Percentiles rank a stretch among this genome's conserved stretches.
Conservation (phyloP, 2,888 invertebrate species). For the Alsophila aescularia region DNA sequence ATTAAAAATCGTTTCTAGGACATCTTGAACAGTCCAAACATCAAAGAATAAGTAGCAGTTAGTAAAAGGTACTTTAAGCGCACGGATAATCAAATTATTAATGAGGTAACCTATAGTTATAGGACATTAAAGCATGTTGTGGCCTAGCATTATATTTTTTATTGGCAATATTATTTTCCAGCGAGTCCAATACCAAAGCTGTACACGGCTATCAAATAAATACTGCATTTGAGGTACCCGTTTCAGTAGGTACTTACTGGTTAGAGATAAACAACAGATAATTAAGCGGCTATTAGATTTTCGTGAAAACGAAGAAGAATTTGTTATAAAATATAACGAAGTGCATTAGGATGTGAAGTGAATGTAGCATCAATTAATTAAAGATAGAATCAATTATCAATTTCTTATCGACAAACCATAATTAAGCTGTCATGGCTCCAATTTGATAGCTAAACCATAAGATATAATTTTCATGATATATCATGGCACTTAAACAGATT, state of each 20-base stretch:
- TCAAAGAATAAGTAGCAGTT: neutral
- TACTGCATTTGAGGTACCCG: neutral
- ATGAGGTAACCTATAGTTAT: constrained; percentile 11
- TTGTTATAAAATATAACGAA: too few species aligned
- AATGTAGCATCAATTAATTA: too few species aligned
- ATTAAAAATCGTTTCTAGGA: constrained; percentile 1
- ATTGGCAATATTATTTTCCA: constrained; percentile 1
- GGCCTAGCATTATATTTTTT: constrained; percentile 1
- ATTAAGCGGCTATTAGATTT: neutral
- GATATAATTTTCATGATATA: too few species aligned
- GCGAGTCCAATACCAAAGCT: neutral
- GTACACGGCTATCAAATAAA: neutral
- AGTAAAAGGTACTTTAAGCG: neutral
- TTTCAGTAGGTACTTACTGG: neutral
- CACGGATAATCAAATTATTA: neutral
- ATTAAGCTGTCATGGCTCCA: too few species aligned
- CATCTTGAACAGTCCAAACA: neutral
- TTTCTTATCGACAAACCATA: too few species aligned
- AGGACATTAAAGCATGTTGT: neutral
- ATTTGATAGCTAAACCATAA: neutral
- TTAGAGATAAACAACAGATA: constrained; percentile 7
- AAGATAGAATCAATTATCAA: too few species aligned
- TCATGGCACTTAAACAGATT: too few species aligned
- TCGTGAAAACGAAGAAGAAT: too few species aligned
- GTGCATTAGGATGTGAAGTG: too few species aligned